Conservation (phyloP, 1,140 invertebrate species). For the Holcopasites calliopsidis region DNA sequence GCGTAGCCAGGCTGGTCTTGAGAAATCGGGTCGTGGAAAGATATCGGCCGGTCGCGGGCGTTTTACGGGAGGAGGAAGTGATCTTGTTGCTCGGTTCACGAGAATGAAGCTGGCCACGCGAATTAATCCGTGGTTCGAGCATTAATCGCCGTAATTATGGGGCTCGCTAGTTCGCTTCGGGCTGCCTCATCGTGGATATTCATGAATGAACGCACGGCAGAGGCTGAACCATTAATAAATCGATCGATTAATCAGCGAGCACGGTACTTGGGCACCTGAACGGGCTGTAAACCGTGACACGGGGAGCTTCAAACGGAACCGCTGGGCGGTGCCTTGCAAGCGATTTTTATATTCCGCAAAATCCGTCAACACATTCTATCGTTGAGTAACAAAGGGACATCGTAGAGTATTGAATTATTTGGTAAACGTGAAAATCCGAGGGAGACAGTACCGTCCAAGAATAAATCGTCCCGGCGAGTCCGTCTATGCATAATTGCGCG, state of each 20-base stretch:
- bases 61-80: not conserved
- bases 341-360: too few species aligned
- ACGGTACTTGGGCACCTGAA: slow-evolving; percentile 31
- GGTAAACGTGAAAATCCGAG: not conserved
- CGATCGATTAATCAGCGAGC: slow-evolving; percentile 60
- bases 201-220: slow-evolving; percentile 58
- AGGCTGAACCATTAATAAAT: slow-evolving; percentile 59
- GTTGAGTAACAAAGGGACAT: too few species aligned
- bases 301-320: too few species aligned
- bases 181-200: slow-evolving; percentile 52
- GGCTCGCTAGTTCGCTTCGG: slow-evolving; percentile 31
- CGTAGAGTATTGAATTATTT: too few species aligned
- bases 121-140: slow-evolving; percentile 36
- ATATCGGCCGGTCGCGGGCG: not conserved
- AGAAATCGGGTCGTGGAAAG: not conserved
- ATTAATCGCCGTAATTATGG: slow-evolving; percentile 53
- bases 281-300: too few species aligned
- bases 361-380: too few species aligned
- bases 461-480: slow-evolving; percentile 21
- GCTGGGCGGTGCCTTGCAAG: too few species aligned
- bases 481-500: slow-evolving; percentile 40
- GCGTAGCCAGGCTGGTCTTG: not conserved
- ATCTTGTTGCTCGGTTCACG: slow-evolving; percentile 4
- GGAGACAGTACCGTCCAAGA: not conserved
- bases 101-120: slow-evolving; percentile 7